Evolutionary conservation across 2,113 vertebrate species (phyloP), one percentile per base, ranked within the genome.

Genomic region (Dicaeum eximium): DNA sequence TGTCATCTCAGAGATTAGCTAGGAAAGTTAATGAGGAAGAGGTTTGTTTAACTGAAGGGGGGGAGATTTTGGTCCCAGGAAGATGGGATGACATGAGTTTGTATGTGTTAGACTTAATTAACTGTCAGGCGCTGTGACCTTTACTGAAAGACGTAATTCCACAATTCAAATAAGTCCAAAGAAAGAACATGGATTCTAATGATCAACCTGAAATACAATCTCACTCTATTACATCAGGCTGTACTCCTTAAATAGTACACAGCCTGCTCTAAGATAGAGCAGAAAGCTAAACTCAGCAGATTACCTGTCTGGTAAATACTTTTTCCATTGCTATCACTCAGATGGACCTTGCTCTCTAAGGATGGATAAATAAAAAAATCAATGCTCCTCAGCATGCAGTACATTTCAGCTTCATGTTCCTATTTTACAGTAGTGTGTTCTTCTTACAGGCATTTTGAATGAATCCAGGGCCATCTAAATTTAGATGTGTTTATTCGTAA

Each of bases 401-500:
- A 79, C 30, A 45, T 95, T 91, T 95, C 25, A 64, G 67, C 87
- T 95, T 87, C 50, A 33, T 81, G 37, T 73, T 95, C 70, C 77
- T 94, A 54, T 82, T 96, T 73, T 91, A 70, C n/a, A 84, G 23
- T 37, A 93, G 77, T 38, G 7, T 86, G 86, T 84, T 93, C 65
- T 84, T 96, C 83, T 96, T 94, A 50, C 19, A 82, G 53, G 44
- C 70, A 86, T 97, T 96, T 93, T 75, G 91, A 92, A 90, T 69
- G 7, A 48, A 88, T 70, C 81, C 78, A 93, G 74, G 88, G 54
- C 24, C 74, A 80, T 82, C 94, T 97, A 97, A 92, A 96, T 96
- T 95, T 96, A 97, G 96, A 88, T 92, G 42, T 89, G 81, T 95
- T 97, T 97, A 74, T 93, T 90, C 37, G 27, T 72, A 87, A 69